Evolutionary conservation across 2,113 vertebrate genomes (phyloP), one percentile per base, ranked within the genome.

Genomic region (Rhea americana): DNA sequence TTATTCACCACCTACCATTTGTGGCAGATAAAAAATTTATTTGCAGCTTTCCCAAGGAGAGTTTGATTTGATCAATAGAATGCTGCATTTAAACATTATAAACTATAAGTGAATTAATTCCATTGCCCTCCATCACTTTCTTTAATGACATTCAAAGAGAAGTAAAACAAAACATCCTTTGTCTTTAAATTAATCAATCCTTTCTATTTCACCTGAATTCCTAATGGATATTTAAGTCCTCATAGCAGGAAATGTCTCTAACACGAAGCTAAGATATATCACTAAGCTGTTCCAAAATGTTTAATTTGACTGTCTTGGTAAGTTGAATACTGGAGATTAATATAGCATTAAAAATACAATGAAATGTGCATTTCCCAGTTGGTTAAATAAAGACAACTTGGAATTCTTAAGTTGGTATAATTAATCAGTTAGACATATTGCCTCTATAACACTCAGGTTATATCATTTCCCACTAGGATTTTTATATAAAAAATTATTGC

Each of bases 311-410:
- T 89, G 68, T 90, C 70, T 92, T 66, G 32, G 11, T 94, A 73
- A 79, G 79, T 74, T 87, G 91, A 97, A 68, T 93, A 66, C 35
- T 79, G 47, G 79, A 88, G 70, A 94, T 92, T 95, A 95, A 93
- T 93, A 68, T 61, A 92, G n/a, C 70, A 94, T 90, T 97, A 96
- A 90, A 97, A 96, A 94, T 93, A 89, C 32, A 97, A 56, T 50
- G 67, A 90, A 96, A 90, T 81, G n/a, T 88, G 58, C 32, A 76
- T 96, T 95, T 95, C 87, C 87, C 87, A 82, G 39, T 68, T 0
- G 1, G 68, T 96, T 97, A 96, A 92, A 94, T 93, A 65, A 84
- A 85, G 68, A 50, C 82, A 91, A 96, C 91, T 94, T 94, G 37
- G 95, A 96, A 96, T 96, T 95, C 58, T 73, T 93, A 91, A 93